Base-by-base conservation (phyloP, 2,113 vertebrate species). In the Pedionomus torquatus region DNA sequence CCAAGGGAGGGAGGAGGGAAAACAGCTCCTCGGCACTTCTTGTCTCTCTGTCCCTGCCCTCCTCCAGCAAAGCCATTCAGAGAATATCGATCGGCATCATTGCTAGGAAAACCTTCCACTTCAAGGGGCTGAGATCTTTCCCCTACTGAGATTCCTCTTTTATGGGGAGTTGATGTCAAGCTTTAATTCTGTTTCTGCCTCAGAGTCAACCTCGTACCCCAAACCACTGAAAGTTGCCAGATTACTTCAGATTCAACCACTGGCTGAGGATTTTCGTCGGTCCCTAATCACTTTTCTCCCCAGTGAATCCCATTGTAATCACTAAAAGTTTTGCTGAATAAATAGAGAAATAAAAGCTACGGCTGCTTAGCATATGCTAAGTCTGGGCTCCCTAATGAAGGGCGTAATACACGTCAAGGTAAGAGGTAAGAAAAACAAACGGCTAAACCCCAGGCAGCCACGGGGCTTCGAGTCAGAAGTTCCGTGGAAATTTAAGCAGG, bases 1-100 rank as follows among this genome's bases (percentile, higher is more conserved):
- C 61, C 87, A 93, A 74, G 37, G 70, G 58, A 96, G 80, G 39
- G 75, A 74, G 48, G 35, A 96, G 55, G n/a, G 57, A 88, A 94
- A 96, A 93, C 83, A 95, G 66, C 49, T 75, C 60, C 37, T 96
- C 91, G 83, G 16, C 81, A 41, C 68, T 89, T 80, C 71, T 94
- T 88, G 66, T 88, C 78, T 92, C 11, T 95, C 86, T 95, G 68
- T 95, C 24, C 58, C 49, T 90, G 49, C 84, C 80, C 70, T 90
- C 89, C 83, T 78, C 93, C 88, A 80, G 70, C 17, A 46, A 74
- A 84, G 48, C 26, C 15, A 86, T 78, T 92, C 68, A 71, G n/a
- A 35, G 21, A 90, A 63, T 68, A 89, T 63, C 2, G 15, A 33
- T 46, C 93, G 80, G 66, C 86, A 68, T 83, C 3, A 54, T 69